A percentile compares a stretch with the other conserved stretches of the same genome.
phyloP scores from a whole-genome alignment of 1,140 invertebrate species.

The Trichonephila clavipes region DNA sequence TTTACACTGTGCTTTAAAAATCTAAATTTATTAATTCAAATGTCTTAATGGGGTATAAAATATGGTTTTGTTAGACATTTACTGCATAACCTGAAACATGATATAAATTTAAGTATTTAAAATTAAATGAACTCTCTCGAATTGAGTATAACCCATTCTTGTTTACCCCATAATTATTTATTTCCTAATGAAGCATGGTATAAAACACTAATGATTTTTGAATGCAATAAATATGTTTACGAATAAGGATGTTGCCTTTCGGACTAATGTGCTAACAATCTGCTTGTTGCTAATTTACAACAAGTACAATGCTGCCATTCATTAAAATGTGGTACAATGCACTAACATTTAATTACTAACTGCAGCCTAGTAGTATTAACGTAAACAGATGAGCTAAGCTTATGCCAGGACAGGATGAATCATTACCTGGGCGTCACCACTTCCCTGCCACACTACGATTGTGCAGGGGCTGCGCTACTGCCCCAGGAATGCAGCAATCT shows the following conservation, averaged over 20 bases:
- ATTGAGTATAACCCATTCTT: too few relatives aligned
- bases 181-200: too few relatives aligned
- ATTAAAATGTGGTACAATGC: constrained; percentile 38
- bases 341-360: constrained; percentile 38
- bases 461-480: background rate
- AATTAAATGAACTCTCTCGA: too few relatives aligned
- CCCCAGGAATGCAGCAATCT: constrained; percentile 29
- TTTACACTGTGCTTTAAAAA: too few relatives aligned
- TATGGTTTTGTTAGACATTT: too few relatives aligned
- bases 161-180: too few relatives aligned
- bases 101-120: too few relatives aligned
- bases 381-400: constrained; percentile 29
- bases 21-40: too few relatives aligned
- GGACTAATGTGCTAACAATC: background rate
- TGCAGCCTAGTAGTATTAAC: constrained; percentile 13
- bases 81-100: too few relatives aligned
- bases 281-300: constrained; percentile 26
- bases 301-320: constrained; percentile 7
- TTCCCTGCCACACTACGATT: background rate
- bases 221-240: background rate
- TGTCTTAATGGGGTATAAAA: too few relatives aligned
- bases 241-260: background rate
- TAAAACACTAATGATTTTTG: background rate
- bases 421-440: constrained; percentile 36
- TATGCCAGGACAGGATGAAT: constrained; percentile 30